Conservation (phyloP, 1,140 invertebrate genomes). For the Saxidomus purpurata region DNA sequence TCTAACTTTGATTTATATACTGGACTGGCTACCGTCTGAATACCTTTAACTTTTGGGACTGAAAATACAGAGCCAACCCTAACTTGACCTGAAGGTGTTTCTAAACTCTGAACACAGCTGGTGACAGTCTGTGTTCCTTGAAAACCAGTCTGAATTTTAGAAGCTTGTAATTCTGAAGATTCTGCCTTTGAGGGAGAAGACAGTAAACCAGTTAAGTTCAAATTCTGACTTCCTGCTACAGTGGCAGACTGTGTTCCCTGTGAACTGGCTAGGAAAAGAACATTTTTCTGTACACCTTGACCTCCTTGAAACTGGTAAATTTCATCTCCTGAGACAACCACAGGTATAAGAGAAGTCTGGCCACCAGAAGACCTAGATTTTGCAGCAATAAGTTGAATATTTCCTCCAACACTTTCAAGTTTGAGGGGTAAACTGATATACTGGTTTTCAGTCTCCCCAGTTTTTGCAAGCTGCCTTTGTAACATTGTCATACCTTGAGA, state of each 20-base stretch:
- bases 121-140: not conserved
- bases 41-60: not conserved
- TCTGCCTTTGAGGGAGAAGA: not conserved
- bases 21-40: conserved; percentile 17
- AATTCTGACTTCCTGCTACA: not conserved
- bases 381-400: not conserved
- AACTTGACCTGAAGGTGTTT: not conserved
- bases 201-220: not conserved
- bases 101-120: not conserved
- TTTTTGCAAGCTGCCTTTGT: not conserved
- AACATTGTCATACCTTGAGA: not conserved
- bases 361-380: not conserved
- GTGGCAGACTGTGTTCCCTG: not conserved
- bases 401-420: not conserved
- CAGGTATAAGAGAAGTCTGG: conserved; percentile 13
- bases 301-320: conserved; percentile 18
- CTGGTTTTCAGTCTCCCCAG: not conserved
- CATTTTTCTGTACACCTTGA: not conserved
- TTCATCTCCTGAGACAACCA: conserved; percentile 32
- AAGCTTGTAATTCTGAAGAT: not conserved
- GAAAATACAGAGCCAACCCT: conserved; percentile 15
- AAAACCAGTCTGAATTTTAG: conserved; percentile 17
- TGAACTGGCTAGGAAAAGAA: not conserved
- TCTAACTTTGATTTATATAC: conserved; percentile 64
- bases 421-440: conserved; percentile 11